A percentile compares a stretch with the other conserved stretches of the same genome.
Evolutionary conservation across 2,797 vertebrate genomes (phyloP).

Genomic region (Mycteria americana): DNA sequence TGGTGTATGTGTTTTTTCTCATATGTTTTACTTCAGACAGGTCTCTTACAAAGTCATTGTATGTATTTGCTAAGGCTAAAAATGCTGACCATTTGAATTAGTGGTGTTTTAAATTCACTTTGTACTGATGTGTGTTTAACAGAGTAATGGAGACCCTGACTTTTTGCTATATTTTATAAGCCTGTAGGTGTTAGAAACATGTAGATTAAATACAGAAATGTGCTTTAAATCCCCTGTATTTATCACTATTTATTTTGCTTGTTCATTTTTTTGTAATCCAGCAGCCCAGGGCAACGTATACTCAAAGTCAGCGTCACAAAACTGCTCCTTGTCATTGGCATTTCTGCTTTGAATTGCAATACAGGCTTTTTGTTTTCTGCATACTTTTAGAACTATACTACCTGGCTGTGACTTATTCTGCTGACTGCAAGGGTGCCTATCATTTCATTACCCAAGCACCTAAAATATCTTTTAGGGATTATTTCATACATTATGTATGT

Average conservation of each 20-base stretch:
- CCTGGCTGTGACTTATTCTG: background rate
- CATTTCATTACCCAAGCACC: conserved; percentile 49
- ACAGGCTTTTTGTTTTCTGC: background rate
- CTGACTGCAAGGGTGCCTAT: conserved; percentile 44
- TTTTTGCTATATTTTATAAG: background rate
- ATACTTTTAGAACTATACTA: background rate
- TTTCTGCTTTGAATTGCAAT: conserved; percentile 19
- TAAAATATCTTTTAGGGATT: conserved; percentile 65
- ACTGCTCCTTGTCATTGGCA: background rate
- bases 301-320: background rate
- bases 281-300: background rate
- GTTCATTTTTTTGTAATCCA: background rate
- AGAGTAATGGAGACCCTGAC: background rate
- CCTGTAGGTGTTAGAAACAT: background rate
- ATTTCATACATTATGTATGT: conserved; percentile 66
- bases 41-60: background rate
- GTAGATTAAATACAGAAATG: conserved; percentile 8
- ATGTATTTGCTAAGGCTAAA: background rate
- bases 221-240: conserved; percentile 1
- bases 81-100: background rate
- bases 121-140: background rate
- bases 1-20: background rate
- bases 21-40: background rate
- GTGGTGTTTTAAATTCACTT: background rate
- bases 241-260: background rate